phyloP scores from a whole-genome alignment of 2,113 vertebrate genomes.

The Gnathonemus longibarbis region DNA sequence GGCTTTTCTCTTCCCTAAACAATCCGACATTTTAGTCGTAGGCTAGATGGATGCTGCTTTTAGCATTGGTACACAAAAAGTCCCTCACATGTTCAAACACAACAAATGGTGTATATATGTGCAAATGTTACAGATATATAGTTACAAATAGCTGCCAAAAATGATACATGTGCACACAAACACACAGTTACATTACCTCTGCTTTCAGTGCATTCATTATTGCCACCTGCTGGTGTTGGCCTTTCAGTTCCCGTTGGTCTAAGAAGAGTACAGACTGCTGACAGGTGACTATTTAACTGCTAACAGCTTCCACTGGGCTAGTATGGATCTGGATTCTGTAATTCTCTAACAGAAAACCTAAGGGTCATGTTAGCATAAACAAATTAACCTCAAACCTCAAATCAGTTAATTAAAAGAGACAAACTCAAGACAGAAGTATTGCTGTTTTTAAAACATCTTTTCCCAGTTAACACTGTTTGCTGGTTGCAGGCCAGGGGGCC shows the following conservation, averaged over 20 bases:
- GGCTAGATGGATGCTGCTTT: background rate
- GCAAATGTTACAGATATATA: background rate
- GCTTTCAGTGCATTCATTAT: background rate
- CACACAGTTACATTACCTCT: background rate
- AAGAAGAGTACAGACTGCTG: background rate
- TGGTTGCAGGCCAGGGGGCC: background rate
- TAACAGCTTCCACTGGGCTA: background rate
- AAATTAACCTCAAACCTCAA: background rate
- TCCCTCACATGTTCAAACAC: background rate
- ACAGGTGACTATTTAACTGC: background rate
- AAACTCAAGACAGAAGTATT: background rate
- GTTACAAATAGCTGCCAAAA: background rate
- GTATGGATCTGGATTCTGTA: background rate
- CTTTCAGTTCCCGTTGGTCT: background rate
- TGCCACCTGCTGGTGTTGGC: background rate
- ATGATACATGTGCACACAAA: background rate
- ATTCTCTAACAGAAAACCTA: background rate
- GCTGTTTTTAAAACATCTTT: background rate
- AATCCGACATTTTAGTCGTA: background rate
- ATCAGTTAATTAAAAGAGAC: background rate
- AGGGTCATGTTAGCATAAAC: background rate
- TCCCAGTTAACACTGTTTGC: background rate
- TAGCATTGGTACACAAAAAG: background rate
- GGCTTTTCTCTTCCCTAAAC: background rate
- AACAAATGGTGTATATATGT: background rate